Percentiles rank a stretch among this genome's conserved stretches.
phyloP scores from a whole-genome alignment of 2,113 vertebrate species.

The Ciconia maguari region DNA sequence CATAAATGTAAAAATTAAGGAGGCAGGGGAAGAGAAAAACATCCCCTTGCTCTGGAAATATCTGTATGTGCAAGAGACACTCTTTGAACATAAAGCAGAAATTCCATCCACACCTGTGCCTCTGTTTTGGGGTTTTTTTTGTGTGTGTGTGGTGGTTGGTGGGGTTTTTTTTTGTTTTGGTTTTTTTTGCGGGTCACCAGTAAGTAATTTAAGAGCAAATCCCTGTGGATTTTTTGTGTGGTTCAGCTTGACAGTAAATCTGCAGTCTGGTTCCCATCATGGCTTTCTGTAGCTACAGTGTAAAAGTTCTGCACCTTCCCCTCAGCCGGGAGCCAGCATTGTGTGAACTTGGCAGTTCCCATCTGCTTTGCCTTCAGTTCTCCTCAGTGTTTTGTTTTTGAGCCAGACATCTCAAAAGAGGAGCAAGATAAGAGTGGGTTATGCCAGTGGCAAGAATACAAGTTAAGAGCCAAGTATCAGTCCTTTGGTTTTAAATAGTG shows the following conservation, averaged over 20 bases:
- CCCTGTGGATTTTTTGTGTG: neutral
- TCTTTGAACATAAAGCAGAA: neutral
- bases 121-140: too few species aligned
- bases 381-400: neutral
- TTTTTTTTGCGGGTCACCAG: neutral
- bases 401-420: neutral
- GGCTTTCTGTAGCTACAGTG: neutral
- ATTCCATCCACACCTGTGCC: fast-evolving
- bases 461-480: neutral
- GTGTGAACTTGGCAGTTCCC: neutral
- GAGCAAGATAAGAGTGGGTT: neutral
- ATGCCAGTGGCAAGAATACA: neutral
- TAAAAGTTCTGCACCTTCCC: neutral
- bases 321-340: neutral
- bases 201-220: neutral
- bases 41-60: neutral
- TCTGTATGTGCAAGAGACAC: neutral
- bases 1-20: neutral
- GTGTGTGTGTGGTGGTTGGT: too few species aligned
- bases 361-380: conserved; percentile 17
- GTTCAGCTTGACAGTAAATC: neutral
- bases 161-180: neutral
- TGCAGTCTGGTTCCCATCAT: conserved; percentile 3
- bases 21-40: neutral
- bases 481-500: neutral